A percentile compares a stretch with the other conserved stretches of the same genome.
These are phyloP conservation scores for Paramormyrops kingsleyae DNA, from an alignment of 2,113 vertebrate species.

Conservation along the genomic window DNA sequence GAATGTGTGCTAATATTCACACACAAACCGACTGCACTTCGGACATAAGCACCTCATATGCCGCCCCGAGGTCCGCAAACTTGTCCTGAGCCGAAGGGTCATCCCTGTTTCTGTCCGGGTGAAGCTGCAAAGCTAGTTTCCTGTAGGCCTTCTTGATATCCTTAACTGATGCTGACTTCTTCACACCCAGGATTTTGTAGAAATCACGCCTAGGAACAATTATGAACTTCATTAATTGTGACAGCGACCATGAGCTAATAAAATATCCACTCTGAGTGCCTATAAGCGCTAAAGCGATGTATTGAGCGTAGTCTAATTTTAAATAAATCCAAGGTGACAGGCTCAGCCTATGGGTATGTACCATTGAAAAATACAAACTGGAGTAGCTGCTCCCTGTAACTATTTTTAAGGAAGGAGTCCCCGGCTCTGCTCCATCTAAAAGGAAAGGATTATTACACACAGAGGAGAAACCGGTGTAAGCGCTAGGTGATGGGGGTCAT, in stretches of 20 bases:
- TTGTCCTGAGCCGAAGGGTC: slow-evolving; percentile 90
- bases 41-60: slow-evolving; percentile 76
- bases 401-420: background rate
- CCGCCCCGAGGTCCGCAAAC: slow-evolving; percentile 92
- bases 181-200: slow-evolving; percentile 90
- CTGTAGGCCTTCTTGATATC: slow-evolving; percentile 84
- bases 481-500: background rate
- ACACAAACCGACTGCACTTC: background rate
- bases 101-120: slow-evolving; percentile 90
- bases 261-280: background rate
- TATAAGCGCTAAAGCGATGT: background rate
- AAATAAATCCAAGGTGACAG: background rate
- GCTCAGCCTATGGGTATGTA: background rate
- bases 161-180: slow-evolving; percentile 77
- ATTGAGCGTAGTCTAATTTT: background rate
- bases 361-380: background rate
- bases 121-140: slow-evolving; percentile 88
- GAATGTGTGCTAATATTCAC: background rate
- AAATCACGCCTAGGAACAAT: slow-evolving; percentile 77
- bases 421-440: background rate
- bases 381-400: background rate
- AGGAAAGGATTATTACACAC: background rate
- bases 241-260: background rate
- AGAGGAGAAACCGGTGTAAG: background rate
- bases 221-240: background rate